Evolutionary conservation across 2,113 vertebrate genomes (phyloP).

Genomic region (Lasiurus cinereus): DNA sequence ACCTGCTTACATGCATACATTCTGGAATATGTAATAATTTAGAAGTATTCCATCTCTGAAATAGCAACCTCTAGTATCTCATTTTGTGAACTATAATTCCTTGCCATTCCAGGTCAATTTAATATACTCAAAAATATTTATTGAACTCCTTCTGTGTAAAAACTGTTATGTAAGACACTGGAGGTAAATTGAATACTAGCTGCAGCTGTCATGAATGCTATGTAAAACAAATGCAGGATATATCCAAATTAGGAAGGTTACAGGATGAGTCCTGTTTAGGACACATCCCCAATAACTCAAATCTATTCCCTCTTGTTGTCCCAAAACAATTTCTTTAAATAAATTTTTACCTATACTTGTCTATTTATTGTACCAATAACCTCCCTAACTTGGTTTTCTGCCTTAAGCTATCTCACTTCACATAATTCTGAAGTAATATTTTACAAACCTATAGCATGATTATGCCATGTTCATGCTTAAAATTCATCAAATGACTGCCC

Average conservation of each 20-base stretch:
- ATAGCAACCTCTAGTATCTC: too few species aligned
- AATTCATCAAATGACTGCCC: neutral
- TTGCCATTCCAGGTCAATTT: too few species aligned
- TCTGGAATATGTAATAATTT: neutral
- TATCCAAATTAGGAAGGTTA: neutral
- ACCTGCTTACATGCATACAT: neutral
- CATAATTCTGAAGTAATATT: conserved; percentile 26
- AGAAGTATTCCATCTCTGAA: neutral
- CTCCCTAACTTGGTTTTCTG: neutral
- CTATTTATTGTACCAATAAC: neutral
- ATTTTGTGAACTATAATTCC: too few species aligned
- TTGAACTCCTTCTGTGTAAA: too few species aligned
- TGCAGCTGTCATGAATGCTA: too few species aligned
- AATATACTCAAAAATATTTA: too few species aligned
- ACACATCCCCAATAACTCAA: neutral
- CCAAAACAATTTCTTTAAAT: neutral
- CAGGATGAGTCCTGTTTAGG: neutral
- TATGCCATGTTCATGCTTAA: conserved; percentile 13
- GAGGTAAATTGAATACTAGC: too few species aligned
- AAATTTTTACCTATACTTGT: neutral
- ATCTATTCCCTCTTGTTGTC: neutral
- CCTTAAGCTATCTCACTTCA: neutral
- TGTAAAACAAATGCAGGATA: neutral
- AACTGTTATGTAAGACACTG: too few species aligned
- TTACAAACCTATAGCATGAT: neutral